Conservation (phyloP, 1,140 invertebrate species). For the Antheraea pernyi region DNA sequence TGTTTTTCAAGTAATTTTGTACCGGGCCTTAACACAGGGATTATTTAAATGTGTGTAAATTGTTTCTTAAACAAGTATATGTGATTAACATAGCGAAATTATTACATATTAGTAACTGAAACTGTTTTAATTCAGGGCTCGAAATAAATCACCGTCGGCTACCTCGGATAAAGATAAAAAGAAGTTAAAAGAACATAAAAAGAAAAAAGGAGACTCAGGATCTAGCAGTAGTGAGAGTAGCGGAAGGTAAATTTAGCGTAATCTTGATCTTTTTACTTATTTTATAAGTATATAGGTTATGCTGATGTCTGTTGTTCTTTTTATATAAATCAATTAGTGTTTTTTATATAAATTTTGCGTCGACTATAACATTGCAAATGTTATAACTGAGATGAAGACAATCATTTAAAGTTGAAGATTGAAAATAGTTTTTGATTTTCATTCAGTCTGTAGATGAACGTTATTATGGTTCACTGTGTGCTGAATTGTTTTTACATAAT, state of each 20-base stretch:
- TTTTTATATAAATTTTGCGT: too few relatives aligned
- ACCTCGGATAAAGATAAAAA: constrained; percentile 85
- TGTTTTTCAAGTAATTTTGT: not conserved
- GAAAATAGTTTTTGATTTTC: too few relatives aligned
- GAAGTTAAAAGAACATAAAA: constrained; percentile 83
- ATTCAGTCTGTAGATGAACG: not conserved
- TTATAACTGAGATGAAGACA: too few relatives aligned
- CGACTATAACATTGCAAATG: too few relatives aligned
- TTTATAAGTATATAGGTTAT: constrained; percentile 1
- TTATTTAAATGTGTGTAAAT: constrained; percentile 4
- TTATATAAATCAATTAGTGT: too few relatives aligned
- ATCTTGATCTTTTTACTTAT: not conserved
- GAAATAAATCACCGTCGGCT: constrained; percentile 82
- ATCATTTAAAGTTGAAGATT: too few relatives aligned
- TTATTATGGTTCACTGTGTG: not conserved
- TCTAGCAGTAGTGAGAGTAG: constrained; percentile 88
- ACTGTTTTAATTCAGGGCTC: constrained; percentile 76
- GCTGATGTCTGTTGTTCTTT: not conserved
- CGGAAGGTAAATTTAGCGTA: constrained; percentile 80
- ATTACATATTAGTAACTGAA: constrained; percentile 13
- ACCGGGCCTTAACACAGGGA: not conserved
- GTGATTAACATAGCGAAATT: not conserved
- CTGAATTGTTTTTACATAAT: not conserved
- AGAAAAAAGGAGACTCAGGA: constrained; percentile 83
- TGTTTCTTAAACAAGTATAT: not conserved